Evolutionary conservation across 2,888 invertebrate species (phyloP).

Genomic region (Aphodius granarius): DNA sequence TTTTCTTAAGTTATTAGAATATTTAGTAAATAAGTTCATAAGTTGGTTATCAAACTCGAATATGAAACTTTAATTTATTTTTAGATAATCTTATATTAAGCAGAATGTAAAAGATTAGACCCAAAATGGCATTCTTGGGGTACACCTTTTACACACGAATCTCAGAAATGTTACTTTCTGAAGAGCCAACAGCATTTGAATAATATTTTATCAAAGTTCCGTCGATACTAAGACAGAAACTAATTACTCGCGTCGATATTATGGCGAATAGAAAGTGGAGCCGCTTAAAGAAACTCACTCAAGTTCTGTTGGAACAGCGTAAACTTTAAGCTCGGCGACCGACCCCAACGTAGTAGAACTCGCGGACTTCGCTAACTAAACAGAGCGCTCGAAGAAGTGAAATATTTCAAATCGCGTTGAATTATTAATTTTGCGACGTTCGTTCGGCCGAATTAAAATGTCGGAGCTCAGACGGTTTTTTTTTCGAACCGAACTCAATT

Average conservation of each 20-base stretch:
- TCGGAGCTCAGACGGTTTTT: conserved; percentile 1
- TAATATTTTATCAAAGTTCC: not conserved
- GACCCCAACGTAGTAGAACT: too few species aligned
- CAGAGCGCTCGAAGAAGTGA: not conserved
- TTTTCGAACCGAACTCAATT: not conserved
- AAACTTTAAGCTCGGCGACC: not conserved
- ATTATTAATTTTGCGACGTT: not conserved
- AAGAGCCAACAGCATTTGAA: not conserved
- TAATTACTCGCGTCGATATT: not conserved
- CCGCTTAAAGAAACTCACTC: not conserved
- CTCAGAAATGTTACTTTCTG: too few species aligned
- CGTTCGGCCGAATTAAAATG: conserved; percentile 3
- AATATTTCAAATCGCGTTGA: not conserved
- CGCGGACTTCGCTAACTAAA: not conserved
- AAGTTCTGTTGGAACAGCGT: not conserved
- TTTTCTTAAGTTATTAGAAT: too few species aligned
- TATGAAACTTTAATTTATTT: too few species aligned
- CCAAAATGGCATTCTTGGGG: too few species aligned
- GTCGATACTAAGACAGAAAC: not conserved
- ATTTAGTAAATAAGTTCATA: too few species aligned
- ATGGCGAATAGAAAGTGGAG: not conserved
- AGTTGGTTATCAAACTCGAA: too few species aligned
- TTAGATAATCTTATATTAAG: too few species aligned
- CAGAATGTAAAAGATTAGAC: too few species aligned
- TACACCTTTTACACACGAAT: too few species aligned